Base-by-base conservation (phyloP, 2,888 invertebrate species). In the Drosophila anomelani region DNA sequence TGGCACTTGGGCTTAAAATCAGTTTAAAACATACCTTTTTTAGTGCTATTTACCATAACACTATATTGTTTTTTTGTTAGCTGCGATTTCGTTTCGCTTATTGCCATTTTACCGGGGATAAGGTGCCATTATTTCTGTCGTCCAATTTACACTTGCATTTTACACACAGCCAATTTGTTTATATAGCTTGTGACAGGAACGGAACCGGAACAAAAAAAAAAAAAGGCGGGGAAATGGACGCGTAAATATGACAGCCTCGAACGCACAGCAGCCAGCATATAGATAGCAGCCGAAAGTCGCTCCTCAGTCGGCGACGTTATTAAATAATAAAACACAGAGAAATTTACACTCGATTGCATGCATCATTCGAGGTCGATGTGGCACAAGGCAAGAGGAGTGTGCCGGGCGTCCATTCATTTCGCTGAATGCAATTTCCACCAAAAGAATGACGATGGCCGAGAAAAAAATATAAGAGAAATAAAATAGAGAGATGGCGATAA, bases 291-390 rank as follows among this genome's bases (percentile, higher is more conserved):
- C 55, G 78, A 73, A 66, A 77, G 75, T 55, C 62, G 49, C 32
- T 59, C 67, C 71, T 26, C 59, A 36, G 67, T 53, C 46, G 15
- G 29, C 47, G 47, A 46, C 73, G 76, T 66, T 83, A 88, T 85
- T 86, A 67, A 88, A 86, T 88, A 88, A 83, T 76, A 76, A 70
- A 68, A 69, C 73, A 69, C 73, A 41, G 44, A 59, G 81, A 66
- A 83, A 88, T 88, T 83, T 72, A 83, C 75, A 62, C 72, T 80
- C 83, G 78, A 86, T 84, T 83, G 84, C 59, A 70, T 79, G 69
- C 79, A 86, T 76, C 79, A 81, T 63, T 56, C 20, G 57, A 49
- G 49, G 46, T 68, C 68, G 57, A 61, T 57, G 53, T 17, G 41
- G 61, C 61, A 43, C n/a, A 34, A 51, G 51, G 20, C 63, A 23